phyloP scores from a whole-genome alignment of 2,797 vertebrate genomes.

The Jordanella pulchra region DNA sequence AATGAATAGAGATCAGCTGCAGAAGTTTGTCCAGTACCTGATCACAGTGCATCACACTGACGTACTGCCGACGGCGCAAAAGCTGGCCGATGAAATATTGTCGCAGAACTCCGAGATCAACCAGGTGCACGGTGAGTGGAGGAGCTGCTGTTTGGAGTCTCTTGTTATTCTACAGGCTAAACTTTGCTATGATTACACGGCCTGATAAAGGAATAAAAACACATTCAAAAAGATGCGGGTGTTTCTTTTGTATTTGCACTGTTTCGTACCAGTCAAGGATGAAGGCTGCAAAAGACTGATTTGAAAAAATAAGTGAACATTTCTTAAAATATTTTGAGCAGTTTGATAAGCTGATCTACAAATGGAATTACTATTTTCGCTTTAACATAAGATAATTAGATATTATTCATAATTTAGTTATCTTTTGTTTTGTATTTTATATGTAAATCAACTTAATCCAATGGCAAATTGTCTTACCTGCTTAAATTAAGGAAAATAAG shows the following conservation, averaged over 20 bases:
- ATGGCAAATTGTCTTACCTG: too few species aligned
- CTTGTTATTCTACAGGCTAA: not conserved
- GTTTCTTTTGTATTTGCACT: conserved; percentile 13
- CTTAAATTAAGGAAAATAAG: too few species aligned
- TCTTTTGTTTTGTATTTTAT: too few species aligned
- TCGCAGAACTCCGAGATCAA: conserved; percentile 98
- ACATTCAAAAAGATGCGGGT: not conserved
- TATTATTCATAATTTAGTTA: too few species aligned
- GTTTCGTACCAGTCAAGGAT: conserved; percentile 10
- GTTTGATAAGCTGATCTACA: too few species aligned
- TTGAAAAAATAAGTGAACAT: too few species aligned
- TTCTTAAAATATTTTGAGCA: too few species aligned
- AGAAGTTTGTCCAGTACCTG: conserved; percentile 98
- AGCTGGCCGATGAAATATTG: conserved; percentile 94
- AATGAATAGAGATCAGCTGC: conserved; percentile 96
- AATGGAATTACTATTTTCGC: too few species aligned
- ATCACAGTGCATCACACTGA: conserved; percentile 97
- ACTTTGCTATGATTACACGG: not conserved
- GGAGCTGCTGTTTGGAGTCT: not conserved
- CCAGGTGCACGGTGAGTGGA: conserved; percentile 94
- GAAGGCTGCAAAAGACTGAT: too few species aligned
- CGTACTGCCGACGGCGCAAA: conserved; percentile 95
- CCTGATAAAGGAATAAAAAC: not conserved
- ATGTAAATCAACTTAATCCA: too few species aligned
- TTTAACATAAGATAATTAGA: too few species aligned